These are phyloP conservation scores for Drosophila cyrtoloma DNA, from an alignment of 2,888 invertebrate species.

Conservation along the genomic window DNA sequence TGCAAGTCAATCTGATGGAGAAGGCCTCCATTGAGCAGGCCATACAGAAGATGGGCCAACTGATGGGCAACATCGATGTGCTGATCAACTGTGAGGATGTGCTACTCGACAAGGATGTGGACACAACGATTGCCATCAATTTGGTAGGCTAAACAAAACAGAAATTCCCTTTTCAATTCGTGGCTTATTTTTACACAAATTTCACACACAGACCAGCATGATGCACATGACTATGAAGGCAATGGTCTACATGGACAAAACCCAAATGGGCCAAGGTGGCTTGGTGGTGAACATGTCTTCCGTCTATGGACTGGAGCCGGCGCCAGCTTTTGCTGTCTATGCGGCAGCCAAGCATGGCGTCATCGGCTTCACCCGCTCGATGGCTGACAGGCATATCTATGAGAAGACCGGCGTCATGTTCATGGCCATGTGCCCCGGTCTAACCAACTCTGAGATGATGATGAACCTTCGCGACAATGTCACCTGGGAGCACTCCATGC, in stretches of 20 bases:
- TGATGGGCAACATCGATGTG: conserved; percentile 80
- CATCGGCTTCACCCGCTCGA: conserved; percentile 83
- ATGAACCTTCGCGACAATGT: conserved; percentile 80
- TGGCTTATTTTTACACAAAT: neutral
- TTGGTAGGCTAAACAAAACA: conserved; percentile 67
- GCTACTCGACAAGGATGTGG: conserved; percentile 82
- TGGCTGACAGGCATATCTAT: conserved; percentile 75
- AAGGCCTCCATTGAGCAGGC: conserved; percentile 74
- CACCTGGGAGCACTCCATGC: conserved; percentile 75
- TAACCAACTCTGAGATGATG: conserved; percentile 82
- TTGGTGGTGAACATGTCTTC: conserved; percentile 83
- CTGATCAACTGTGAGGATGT: conserved; percentile 81
- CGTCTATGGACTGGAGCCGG: conserved; percentile 82
- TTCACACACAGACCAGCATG: conserved; percentile 73
- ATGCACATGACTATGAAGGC: conserved; percentile 80
- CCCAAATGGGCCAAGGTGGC: conserved; percentile 82
- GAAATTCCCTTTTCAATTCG: neutral
- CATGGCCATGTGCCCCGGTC: conserved; percentile 81
- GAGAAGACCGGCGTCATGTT: conserved; percentile 82
- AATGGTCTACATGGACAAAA: conserved; percentile 83
- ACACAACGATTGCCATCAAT: conserved; percentile 82
- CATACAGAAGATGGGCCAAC: conserved; percentile 71
- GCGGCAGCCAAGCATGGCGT: conserved; percentile 84
- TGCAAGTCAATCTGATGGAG: conserved; percentile 80
- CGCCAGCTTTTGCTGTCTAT: conserved; percentile 81